Conservation (phyloP, 2,797 vertebrate genomes). For the Avahi laniger region DNA sequence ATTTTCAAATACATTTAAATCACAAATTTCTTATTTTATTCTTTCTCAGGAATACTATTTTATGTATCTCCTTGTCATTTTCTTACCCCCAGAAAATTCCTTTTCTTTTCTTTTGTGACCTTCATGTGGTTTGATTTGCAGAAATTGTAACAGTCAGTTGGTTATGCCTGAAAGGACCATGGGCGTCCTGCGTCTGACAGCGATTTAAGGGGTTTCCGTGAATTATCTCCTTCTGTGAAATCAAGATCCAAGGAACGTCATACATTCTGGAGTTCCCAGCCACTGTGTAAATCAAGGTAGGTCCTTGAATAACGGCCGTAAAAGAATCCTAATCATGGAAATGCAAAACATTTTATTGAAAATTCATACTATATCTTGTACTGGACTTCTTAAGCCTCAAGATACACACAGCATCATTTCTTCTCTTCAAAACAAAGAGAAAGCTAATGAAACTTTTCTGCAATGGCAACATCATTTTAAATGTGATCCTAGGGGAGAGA, state of each 20-base stretch:
- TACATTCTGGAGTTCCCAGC: not conserved
- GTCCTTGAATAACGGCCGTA: not conserved
- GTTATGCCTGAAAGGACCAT: not conserved
- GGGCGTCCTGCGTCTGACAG: not conserved
- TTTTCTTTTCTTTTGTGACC: not conserved
- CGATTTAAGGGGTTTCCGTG: not conserved
- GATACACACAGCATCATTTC: not conserved
- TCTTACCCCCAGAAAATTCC: not conserved
- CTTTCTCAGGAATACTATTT: not conserved
- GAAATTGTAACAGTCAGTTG: not conserved
- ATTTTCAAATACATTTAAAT: not conserved
- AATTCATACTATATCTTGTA: not conserved
- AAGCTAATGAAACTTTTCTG: not conserved
- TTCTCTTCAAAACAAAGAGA: not conserved
- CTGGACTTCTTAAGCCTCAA: not conserved
- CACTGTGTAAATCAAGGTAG: not conserved
- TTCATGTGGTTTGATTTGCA: not conserved
- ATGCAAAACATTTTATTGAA: not conserved
- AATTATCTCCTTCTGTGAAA: not conserved
- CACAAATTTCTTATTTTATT: not conserved
- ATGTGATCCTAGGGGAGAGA: not conserved
- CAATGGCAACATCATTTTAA: not conserved
- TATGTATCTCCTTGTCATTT: not conserved
- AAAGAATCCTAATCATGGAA: not conserved
- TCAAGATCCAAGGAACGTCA: not conserved